phyloP scores from a whole-genome alignment of 2,113 vertebrate species.

The Motacilla tschutschensis region DNA sequence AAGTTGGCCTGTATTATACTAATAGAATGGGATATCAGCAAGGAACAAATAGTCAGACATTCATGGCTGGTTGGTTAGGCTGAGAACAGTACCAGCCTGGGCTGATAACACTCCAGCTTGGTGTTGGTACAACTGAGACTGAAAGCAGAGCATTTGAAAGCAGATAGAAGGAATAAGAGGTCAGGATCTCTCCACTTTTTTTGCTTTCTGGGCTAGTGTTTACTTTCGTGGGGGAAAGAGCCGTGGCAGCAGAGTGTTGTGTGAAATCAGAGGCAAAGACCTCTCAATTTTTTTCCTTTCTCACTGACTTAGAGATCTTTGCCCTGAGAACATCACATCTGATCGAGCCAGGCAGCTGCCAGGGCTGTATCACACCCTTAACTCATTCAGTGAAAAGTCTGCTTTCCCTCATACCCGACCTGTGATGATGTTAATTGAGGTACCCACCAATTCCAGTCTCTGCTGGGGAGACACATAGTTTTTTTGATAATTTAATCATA shows the following conservation, averaged over 20 bases:
- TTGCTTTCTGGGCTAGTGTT: not conserved
- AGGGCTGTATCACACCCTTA: not conserved
- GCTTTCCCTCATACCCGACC: not conserved
- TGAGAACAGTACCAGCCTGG: conserved; percentile 24
- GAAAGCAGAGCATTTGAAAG: not conserved
- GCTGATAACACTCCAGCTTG: conserved; percentile 23
- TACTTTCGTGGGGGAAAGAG: not conserved
- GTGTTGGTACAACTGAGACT: not conserved
- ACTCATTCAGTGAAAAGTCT: not conserved
- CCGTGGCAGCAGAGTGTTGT: fast-evolving
- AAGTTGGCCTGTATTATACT: conserved; percentile 25
- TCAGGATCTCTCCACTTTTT: not conserved
- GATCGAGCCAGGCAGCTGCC: not conserved
- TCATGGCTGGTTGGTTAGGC: conserved; percentile 5
- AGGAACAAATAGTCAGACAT: conserved; percentile 36
- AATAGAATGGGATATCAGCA: conserved; percentile 18
- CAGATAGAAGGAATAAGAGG: not conserved
- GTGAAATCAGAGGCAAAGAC: not conserved
- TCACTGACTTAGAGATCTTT: not conserved
- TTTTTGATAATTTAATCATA: not conserved
- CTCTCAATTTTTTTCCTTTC: not conserved
- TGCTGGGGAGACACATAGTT: not conserved
- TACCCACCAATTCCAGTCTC: not conserved
- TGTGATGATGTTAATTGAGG: not conserved
- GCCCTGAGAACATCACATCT: not conserved